A percentile compares a stretch with the other conserved stretches of the same genome.
Evolutionary conservation across 2,888 invertebrate genomes (phyloP).

Genomic region (Rosalia funebris): DNA sequence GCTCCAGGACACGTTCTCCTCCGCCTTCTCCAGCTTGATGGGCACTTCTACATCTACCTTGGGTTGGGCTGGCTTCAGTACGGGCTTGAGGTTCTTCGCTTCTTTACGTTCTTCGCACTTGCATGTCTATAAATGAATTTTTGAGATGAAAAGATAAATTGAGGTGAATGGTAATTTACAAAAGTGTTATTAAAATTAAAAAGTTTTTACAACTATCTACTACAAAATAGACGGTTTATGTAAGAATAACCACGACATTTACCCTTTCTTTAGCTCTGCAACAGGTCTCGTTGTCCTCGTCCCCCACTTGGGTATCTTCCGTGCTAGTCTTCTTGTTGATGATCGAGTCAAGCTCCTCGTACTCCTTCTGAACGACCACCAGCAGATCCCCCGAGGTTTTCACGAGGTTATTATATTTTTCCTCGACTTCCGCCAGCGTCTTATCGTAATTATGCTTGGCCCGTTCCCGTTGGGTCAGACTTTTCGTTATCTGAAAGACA

Average conservation of each 20-base stretch:
- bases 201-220: neutral
- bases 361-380: constrained; percentile 47
- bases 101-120: neutral
- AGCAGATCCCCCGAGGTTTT: constrained; percentile 51
- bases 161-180: neutral
- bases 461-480: constrained; percentile 52
- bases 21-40: constrained; percentile 7
- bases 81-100: neutral
- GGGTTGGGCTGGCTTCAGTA: neutral
- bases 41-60: neutral
- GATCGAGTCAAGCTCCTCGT: constrained; percentile 50
- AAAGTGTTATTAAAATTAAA: neutral
- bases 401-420: constrained; percentile 52
- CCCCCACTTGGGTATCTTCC: constrained; percentile 29
- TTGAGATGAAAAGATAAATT: neutral
- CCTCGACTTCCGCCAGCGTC: constrained; percentile 55
- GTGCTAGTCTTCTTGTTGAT: constrained; percentile 59
- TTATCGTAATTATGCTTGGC: constrained; percentile 55
- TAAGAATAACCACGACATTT: neutral
- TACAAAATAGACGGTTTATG: too few species aligned
- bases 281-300: neutral
- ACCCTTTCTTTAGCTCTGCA: too few species aligned
- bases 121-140: constrained; percentile 2
- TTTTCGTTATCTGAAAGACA: constrained; percentile 51
- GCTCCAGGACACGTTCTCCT: neutral